Evolutionary conservation across 2,888 invertebrate genomes (phyloP).

Genomic region (Limulus polyphemus): DNA sequence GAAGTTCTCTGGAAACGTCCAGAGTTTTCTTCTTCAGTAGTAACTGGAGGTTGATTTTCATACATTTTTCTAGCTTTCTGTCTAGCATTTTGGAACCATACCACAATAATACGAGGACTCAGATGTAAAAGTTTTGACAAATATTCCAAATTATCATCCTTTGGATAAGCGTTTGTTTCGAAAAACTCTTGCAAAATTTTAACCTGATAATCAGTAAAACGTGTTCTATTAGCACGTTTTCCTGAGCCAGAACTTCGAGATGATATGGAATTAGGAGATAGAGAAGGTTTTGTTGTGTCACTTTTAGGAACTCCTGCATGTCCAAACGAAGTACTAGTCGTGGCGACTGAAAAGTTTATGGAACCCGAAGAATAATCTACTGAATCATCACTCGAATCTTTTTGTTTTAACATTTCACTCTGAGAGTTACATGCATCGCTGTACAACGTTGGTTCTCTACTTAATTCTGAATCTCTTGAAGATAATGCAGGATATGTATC

Average conservation of each 20-base stretch:
- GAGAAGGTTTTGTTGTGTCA: too few species aligned
- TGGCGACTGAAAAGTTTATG: too few species aligned
- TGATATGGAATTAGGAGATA: too few species aligned
- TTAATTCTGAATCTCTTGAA: too few species aligned
- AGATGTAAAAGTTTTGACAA: slow-evolving; percentile 85
- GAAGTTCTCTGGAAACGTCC: slow-evolving; percentile 80
- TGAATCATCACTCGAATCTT: too few species aligned
- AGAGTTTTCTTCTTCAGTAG: slow-evolving; percentile 46
- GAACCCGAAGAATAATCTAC: too few species aligned
- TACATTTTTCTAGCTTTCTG: slow-evolving; percentile 98
- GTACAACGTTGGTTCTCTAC: too few species aligned
- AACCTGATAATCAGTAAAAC: slow-evolving; percentile 99
- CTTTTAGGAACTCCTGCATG: too few species aligned
- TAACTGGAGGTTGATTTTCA: slow-evolving; percentile 90
- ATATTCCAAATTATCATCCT: slow-evolving; percentile 97
- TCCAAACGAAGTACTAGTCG: too few species aligned
- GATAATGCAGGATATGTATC: too few species aligned
- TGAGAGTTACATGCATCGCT: too few species aligned
- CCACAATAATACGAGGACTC: slow-evolving; percentile 95
- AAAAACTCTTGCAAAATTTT: slow-evolving; percentile 98
- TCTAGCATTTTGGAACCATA: slow-evolving; percentile 99
- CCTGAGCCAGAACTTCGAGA: slow-evolving; percentile 43
- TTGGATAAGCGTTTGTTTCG: slow-evolving; percentile 99
- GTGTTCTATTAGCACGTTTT: slow-evolving; percentile 92
- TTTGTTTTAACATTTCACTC: too few species aligned